Evolutionary conservation across 2,888 invertebrate species (phyloP), one percentile per base, ranked within the genome.

Genomic region (Caenorhabditis sp.): DNA sequence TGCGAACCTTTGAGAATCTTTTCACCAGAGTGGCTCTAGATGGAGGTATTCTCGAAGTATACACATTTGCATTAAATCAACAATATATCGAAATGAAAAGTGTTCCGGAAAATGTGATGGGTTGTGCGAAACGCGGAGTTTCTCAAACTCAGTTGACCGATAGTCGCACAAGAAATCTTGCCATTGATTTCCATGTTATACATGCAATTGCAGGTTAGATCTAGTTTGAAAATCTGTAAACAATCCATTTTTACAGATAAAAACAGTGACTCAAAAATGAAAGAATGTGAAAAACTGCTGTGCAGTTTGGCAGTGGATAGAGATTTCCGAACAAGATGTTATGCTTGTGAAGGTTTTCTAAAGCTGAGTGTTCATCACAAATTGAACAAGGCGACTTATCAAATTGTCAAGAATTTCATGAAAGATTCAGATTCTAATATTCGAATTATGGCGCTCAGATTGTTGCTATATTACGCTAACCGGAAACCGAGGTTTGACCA

Each of bases 241-340:
- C 4, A 31, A 31, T 43, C 17, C 43, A 43, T 10, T 12, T 17
- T 43, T 43, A 3, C 43, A 43, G 43, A 43, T 43, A 54, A 31
- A 4, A 27, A 36, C 31, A 12, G 26, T 24, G 14, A 50, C 1
- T 36, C 58, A 55, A 58, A 27, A 23, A 31, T 19, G 27, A 31
- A 17, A 14, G 59, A 59, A 4, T 63, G 63, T 19, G 77, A 80
- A 37, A 37, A 21, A 8, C 53, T 59, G 0, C 50, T 80, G 36
- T 68, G 58, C 21, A 55, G 49, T 1, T 50, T 67, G 10, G 61
- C 60, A 14, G 21, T 19, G 0, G 81, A 81, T 63, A 61, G 79
- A 0, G 83, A 83, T 65, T 71, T 70, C 10, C 69, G 82, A 26
- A 79, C 81, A 1, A 51, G 83, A 49, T 64, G 69, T 23, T 55